Percentiles rank a stretch among this genome's conserved stretches.
Conservation (phyloP, 2,113 vertebrate species). For the Empidonax traillii region DNA sequence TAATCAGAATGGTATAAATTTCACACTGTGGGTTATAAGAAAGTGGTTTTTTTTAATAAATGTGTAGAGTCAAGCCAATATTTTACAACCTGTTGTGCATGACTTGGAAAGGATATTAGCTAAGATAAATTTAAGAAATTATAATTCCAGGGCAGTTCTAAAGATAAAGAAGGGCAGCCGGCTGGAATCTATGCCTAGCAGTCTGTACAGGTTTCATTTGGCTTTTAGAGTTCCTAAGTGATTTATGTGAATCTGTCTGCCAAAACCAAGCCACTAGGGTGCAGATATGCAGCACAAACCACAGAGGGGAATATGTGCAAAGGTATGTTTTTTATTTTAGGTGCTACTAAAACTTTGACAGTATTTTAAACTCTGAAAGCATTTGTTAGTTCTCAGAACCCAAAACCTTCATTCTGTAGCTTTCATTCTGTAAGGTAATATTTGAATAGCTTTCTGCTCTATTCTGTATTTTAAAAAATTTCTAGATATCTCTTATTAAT, state of each 20-base stretch:
- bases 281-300: conserved; percentile 45
- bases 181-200: not conserved
- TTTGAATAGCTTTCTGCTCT: not conserved
- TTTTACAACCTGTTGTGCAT: not conserved
- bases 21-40: not conserved
- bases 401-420: not conserved
- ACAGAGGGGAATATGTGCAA: not conserved
- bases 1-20: not conserved
- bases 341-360: not conserved
- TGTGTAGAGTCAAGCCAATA: not conserved
- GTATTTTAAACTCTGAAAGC: not conserved
- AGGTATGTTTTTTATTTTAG: not conserved
- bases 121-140: not conserved
- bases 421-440: not conserved
- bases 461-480: not conserved
- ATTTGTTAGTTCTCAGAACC: not conserved
- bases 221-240: not conserved
- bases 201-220: not conserved
- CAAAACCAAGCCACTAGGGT: conserved; percentile 48
- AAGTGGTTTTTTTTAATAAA: not conserved
- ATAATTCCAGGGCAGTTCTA: not conserved
- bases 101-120: not conserved
- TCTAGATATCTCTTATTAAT: not conserved
- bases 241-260: not conserved
- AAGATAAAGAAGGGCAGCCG: not conserved